Evolutionary conservation across 1,140 invertebrate species (phyloP), one percentile per base, ranked within the genome.

Genomic region (Calliphora vicina): DNA sequence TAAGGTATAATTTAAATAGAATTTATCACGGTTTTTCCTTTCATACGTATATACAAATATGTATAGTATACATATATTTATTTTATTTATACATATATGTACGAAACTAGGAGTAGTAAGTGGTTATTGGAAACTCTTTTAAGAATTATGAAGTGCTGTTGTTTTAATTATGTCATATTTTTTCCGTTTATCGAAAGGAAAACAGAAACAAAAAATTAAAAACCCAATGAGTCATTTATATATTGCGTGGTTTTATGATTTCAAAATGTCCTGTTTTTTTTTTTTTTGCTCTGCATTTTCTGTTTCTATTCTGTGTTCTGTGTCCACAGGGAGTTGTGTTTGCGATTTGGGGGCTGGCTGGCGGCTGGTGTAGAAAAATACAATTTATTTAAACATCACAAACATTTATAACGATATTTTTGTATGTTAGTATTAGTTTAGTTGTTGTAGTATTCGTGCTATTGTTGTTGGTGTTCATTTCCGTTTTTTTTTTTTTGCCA

Each of bases 121-220:
- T n/a, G n/a, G n/a, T n/a, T n/a, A 57, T 57, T 57, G 50, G 50
- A 57, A 57, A 57, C 6, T n/a, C 50, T 57, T 17, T 57, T n/a
- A 57, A 6, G 50, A 57, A 57, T 57, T 67, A 67, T 67, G 61
- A 67, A 67, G 61, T 67, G 61, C 25, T 57, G 50, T 57, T 67
- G 61, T n/a, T 67, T 67, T 67, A 67, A 67, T 67, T 67, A 67
- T 67, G 61, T 67, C 61, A 67, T 67, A 67, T 67, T 23, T 67
- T 57, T 67, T 67, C 23, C 20, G 1, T 50, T 17, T 50, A 17
- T 50, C 45, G 4, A 50, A 50, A 50, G 35, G 35, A 35, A 50
- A 15, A 17, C 15, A 13, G 8, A 50, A 15, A 50, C 1, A 50
- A 50, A 35, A 35, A 2, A 8, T 35, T 35, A 35, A 50, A 50